These are phyloP conservation scores for roundworm (Caenorhabditis elegans) DNA, from an alignment of 1,140 invertebrate species.

Conservation along the genomic window WBcel235 BX284605.5:729001-729500, in stretches of 20 bases:
- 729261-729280: neutral
- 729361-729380: neutral
- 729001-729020: no score
- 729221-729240: neutral
- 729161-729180: neutral
- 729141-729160: no score
- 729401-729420: neutral
- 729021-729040: no score
- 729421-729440: neutral
- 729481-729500: no score
- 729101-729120: no score
- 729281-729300: neutral
- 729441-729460: neutral
- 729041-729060: no score
- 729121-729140: no score
- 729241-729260: neutral
- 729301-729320: neutral
- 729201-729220: neutral
- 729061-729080: no score
- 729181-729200: neutral
- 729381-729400: constrained; percentile 18
- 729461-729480: neutral
- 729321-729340: neutral
- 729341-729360: no score
- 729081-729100: no score